A percentile compares a stretch with the other conserved stretches of the same genome.
phyloP scores from a whole-genome alignment of 2,797 vertebrate genomes.

The Euphonia xanthogaster region DNA sequence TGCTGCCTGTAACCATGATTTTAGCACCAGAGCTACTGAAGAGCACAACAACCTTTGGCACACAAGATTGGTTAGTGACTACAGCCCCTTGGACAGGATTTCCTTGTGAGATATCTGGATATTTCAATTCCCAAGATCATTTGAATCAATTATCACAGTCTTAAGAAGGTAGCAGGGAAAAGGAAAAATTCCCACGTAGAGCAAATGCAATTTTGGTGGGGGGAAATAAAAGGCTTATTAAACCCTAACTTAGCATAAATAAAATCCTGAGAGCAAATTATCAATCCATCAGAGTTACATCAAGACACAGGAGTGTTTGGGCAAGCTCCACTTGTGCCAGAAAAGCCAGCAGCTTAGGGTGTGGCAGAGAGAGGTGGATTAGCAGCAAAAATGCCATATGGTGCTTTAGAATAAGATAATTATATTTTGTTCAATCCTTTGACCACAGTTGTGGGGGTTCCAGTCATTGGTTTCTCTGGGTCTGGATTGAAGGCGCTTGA shows the following conservation, averaged over 20 bases:
- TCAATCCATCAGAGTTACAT: not conserved
- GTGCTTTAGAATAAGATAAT: not conserved
- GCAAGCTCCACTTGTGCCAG: not conserved
- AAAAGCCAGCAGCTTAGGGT: not conserved
- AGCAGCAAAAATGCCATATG: not conserved
- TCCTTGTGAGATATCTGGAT: not conserved
- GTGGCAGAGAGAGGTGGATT: not conserved
- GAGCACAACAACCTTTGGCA: not conserved
- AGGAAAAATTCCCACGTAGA: fast-evolving
- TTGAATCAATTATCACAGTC: not conserved
- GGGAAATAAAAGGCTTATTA: not conserved
- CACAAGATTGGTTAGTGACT: not conserved
- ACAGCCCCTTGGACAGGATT: not conserved
- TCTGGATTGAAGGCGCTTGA: not conserved
- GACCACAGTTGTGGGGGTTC: not conserved
- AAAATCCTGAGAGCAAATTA: not conserved
- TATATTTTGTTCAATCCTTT: not conserved
- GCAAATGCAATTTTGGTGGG: not conserved
- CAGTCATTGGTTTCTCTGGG: not conserved
- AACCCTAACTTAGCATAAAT: not conserved
- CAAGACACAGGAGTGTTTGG: not conserved
- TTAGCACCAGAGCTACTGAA: not conserved
- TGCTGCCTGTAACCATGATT: not conserved
- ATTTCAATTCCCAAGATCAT: not conserved
- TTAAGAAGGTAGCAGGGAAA: fast-evolving